Evolutionary conservation across 2,888 invertebrate genomes (phyloP), one percentile per base, ranked within the genome.

Genomic region (Heliconius charithonia): DNA sequence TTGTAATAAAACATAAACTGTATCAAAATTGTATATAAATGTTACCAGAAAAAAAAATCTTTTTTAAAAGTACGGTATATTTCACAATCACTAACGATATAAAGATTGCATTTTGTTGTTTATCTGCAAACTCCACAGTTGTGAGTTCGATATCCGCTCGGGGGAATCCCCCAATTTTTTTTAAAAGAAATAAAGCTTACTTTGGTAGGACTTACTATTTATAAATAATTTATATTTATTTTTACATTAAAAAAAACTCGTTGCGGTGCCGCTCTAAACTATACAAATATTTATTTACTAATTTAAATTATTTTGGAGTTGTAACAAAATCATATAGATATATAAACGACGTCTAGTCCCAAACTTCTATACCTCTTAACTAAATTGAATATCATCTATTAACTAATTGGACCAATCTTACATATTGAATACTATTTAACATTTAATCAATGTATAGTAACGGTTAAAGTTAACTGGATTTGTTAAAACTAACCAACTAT

Each of bases 351-450:
- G 4, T 32, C 56, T 12, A 56, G 71, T 56, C 56, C 63, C 63
- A 22, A 65, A 65, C 62, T 74, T 74, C 63, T 63, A 41, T 41
- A 45, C 12, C 62, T 74, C 63, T 74, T 45, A 74, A 62, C 65
- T 41, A 74, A 74, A 74, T 74, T 74, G 74, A 74, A 74, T 72
- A 72, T 63, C 63, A 73, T 73, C 74, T 74, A 74, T 74, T 74
- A 74, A 74, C 74, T 74, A 74, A 74, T 74, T 63, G 74, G 63
- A 74, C 41, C 74, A 74, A 74, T 74, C 74, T 45, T 74, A 74
- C 74, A 63, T 74, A 74, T 65, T 74, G 74, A 59, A 59, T 72
- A 32, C 56, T 72, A 32, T 72, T 72, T 72, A 72, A 72, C 72
- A 32, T 72, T 72, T 72, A 72, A 72, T 72, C 32, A 59, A 29